phyloP scores from a whole-genome alignment of 2,113 vertebrate species.

The Prochilodus magdalenae region DNA sequence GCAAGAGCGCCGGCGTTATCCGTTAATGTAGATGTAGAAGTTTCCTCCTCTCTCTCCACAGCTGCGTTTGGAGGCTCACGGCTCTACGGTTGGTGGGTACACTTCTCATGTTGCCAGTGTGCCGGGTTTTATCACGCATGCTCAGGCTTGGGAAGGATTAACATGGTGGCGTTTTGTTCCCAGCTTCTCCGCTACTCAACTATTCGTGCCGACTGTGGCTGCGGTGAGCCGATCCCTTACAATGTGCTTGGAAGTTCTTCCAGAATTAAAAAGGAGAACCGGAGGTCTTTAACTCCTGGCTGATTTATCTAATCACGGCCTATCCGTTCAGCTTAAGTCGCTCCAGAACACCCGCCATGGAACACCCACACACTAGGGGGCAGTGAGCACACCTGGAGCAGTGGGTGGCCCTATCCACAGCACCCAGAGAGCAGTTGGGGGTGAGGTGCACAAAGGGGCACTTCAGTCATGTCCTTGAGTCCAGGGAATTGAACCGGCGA shows the following conservation, averaged over 20 bases:
- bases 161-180: not conserved
- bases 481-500: no score
- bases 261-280: not conserved
- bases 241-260: not conserved
- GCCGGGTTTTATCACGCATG: not conserved
- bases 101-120: not conserved
- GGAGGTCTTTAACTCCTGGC: not conserved
- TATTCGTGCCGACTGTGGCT: not conserved
- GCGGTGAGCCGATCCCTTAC: not conserved
- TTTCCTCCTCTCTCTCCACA: not conserved
- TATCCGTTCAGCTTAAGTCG: not conserved
- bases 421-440: no score
- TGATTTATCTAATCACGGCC: not conserved
- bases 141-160: not conserved
- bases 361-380: no score
- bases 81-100: not conserved
- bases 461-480: no score
- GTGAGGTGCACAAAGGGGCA: no score
- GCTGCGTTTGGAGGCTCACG: not conserved
- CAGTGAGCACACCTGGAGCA: no score
- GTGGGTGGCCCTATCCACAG: no score
- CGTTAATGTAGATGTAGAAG: not conserved
- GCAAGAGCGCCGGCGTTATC: not conserved
- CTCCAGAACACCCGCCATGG: no score
- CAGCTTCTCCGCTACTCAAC: not conserved